Conservation (phyloP, 2,113 vertebrate species). For the Chionis minor region DNA sequence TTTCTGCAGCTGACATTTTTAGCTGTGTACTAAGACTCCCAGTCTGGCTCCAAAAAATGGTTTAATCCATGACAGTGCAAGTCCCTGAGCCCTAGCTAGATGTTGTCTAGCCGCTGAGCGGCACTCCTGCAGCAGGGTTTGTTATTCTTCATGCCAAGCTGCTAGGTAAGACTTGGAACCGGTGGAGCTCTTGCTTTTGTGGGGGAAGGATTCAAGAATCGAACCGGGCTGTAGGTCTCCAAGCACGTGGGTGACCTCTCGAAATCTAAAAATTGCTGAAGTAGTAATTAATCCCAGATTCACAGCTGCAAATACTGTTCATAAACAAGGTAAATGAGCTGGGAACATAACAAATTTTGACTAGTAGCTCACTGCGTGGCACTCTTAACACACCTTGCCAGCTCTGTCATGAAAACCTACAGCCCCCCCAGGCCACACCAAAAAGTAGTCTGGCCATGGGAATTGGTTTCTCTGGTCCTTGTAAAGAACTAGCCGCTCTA, state of each 20-base stretch:
- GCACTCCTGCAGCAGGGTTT: background rate
- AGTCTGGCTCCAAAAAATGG: background rate
- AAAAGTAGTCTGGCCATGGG: background rate
- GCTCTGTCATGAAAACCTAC: background rate
- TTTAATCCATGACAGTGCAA: background rate
- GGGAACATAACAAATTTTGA: background rate
- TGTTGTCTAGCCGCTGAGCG: background rate
- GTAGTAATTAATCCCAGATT: background rate
- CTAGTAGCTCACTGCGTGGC: background rate
- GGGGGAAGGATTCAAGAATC: background rate
- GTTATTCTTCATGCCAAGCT: background rate
- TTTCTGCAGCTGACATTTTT: background rate
- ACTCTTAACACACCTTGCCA: background rate
- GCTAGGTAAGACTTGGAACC: background rate
- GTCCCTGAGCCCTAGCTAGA: background rate
- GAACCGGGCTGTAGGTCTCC: accelerated
- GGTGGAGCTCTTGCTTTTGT: background rate
- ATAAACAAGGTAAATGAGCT: background rate
- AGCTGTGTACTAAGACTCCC: background rate
- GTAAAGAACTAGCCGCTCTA: background rate
- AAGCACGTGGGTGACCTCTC: background rate
- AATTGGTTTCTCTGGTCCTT: background rate
- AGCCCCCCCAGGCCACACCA: background rate
- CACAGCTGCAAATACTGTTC: background rate
- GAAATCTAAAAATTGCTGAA: background rate